Percentiles rank a stretch among this genome's conserved stretches.
phyloP scores from a whole-genome alignment of 2,888 invertebrate species.

The Steinernema scapterisci region DNA sequence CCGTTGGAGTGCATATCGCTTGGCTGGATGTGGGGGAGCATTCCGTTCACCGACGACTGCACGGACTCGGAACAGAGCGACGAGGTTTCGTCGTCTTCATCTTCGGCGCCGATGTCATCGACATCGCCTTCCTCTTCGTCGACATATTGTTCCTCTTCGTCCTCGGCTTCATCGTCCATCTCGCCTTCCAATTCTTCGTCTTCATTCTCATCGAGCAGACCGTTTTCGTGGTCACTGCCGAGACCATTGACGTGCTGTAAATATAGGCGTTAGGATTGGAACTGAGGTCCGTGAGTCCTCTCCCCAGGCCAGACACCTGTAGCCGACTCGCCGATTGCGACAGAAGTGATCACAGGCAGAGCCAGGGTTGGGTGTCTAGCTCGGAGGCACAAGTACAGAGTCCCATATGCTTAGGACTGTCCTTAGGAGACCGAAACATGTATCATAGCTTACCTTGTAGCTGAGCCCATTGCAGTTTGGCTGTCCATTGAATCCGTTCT shows the following conservation, averaged over 20 bases:
- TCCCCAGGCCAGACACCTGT: too few species aligned
- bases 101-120: slow-evolving; percentile 11
- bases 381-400: too few species aligned
- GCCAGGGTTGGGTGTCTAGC: too few species aligned
- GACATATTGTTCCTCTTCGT: slow-evolving; percentile 1
- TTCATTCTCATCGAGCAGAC: slow-evolving; percentile 1
- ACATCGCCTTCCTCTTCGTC: slow-evolving; percentile 11
- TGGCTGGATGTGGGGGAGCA: neutral
- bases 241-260: slow-evolving; percentile 3
- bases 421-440: too few species aligned
- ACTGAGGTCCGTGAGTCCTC: too few species aligned
- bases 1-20: neutral
- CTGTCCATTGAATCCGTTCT: slow-evolving; percentile 5
- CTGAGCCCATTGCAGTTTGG: slow-evolving; percentile 5
- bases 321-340: too few species aligned
- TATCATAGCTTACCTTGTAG: slow-evolving; percentile 5
- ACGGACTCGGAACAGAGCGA: slow-evolving; percentile 17
- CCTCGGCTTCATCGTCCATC: slow-evolving; percentile 9
- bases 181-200: slow-evolving; percentile 24
- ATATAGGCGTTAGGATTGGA: too few species aligned
- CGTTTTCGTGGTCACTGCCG: neutral
- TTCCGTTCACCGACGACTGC: slow-evolving; percentile 11
- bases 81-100: slow-evolving; percentile 22
- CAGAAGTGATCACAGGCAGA: too few species aligned
- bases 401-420: too few species aligned